Base-by-base conservation (phyloP, 2,888 invertebrate species). In the Erebia epiphron region DNA sequence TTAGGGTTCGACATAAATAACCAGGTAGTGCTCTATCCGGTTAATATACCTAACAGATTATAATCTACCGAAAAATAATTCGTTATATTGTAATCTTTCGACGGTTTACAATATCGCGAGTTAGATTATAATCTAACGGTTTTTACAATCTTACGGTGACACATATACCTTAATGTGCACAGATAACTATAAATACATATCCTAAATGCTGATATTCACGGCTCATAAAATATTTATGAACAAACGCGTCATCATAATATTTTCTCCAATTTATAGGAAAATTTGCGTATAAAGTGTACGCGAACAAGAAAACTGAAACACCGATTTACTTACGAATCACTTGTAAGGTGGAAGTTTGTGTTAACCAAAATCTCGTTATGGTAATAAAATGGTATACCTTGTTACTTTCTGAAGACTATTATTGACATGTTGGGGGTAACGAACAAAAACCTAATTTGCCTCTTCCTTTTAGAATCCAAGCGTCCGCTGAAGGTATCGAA, bases 361-460 rank as follows among this genome's bases (percentile, higher is more conserved):
- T 13, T 26, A 21, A 57, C 26, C 56, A 26, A 57, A 57, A 57
- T 21, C 18, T 57, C 26, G 26, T 57, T 57, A 57, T 14, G 54
- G 13, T 57, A 56, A 56, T 56, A n/a, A n/a, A n/a, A n/a, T 21
- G 18, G 13, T 56, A 26, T 56, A 56, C 18, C 54, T 54, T 65
- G 26, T 43, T 65, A 65, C 54, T 65, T 56, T 66, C 43, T 13
- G 18, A 65, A 13, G 56, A 56, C 41, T 67, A 67, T 69, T 63
- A 62, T 69, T 67, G 63, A 67, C 67, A 58, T 52, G 43, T 56
- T 62, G 49, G 49, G 56, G 21, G n/a, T 56, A 62, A 46, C 46
- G 58, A 60, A 67, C 66, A 73, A 76, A 76, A 75, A 76, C 67
- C 71, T 76, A 74, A 74, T 75, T 73, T 74, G 52, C 69, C 70